Base-by-base conservation (phyloP, 2,888 invertebrate species). In the Oxycera nigricornis region DNA sequence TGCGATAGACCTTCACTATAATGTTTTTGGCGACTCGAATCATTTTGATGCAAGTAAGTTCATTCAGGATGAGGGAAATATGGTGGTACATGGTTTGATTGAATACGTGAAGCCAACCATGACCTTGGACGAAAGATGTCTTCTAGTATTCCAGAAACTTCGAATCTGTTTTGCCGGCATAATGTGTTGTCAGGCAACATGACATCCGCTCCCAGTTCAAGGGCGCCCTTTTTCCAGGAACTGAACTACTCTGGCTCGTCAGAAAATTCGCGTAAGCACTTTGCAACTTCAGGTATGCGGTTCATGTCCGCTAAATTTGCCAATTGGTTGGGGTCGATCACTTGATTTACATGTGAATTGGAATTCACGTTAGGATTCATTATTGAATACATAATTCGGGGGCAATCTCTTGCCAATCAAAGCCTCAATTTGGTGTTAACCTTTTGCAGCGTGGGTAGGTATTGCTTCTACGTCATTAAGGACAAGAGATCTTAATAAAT, bases 51-150 rank as follows among this genome's bases (percentile, higher is more conserved):
- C 72, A 72, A 4, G 74, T 14, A 17, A 74, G 17, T 59, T 74
- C 70, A n/a, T 70, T 70, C 1, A 62, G 28, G 46, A 62, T 74
- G 11, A 72, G 39, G 4, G 72, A 74, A 0, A 74, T 35, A 24
- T 74, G 74, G 2, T 72, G 72, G 30, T 75, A 73, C 1, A 70
- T 72, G 3, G 55, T 7, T 62, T 76, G 75, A 24, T 76, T 57
- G 50, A 73, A 73, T 20, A 59, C 72, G 41, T 39, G 65, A n/a
- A 76, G 31, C 14, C 70, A 50, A 2, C 26, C 2, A 39, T 52
- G 73, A 20, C 61, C 68, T 52, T 75, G 74, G 1, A 74, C 26
- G 2, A 76, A 31, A 3, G 72, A 7, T 1, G 46, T 75, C 75
- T 62, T 74, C 26, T 74, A 62, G 72, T 50, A 50, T n/a, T 50